These are phyloP conservation scores for Pangasius larnaudii DNA, from an alignment of 2,797 vertebrate species.

Conservation along the genomic window DNA sequence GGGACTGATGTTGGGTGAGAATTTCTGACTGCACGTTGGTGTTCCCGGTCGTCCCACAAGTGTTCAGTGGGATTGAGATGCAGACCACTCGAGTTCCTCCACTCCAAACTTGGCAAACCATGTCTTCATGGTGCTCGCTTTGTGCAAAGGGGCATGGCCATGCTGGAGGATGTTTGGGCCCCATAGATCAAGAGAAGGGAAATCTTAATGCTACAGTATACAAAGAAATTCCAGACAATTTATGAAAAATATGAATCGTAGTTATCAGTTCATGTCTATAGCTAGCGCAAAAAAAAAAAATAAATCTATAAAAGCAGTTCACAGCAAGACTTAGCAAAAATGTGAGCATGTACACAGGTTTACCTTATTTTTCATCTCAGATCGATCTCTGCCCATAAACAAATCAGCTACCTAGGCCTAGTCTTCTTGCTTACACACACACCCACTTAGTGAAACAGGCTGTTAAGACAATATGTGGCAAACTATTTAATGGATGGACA, in stretches of 20 bases:
- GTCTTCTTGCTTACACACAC: not conserved
- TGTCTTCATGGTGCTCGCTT: too few relatives aligned
- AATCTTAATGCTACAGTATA: not conserved
- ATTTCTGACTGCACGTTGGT: too few relatives aligned
- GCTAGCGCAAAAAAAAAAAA: not conserved
- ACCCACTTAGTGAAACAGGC: not conserved
- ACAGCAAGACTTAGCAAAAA: not conserved
- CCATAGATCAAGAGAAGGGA: too few relatives aligned
- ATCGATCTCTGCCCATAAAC: not conserved
- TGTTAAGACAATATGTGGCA: not conserved
- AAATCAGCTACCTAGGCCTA: not conserved
- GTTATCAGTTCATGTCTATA: not conserved
- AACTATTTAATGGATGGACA: not conserved
- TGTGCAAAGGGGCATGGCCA: too few relatives aligned
- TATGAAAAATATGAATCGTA: not conserved
- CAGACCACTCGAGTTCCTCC: too few relatives aligned
- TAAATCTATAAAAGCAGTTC: not conserved
- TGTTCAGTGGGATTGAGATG: too few relatives aligned
- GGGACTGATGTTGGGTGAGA: too few relatives aligned
- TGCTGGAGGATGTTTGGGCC: too few relatives aligned
- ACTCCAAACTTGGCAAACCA: too few relatives aligned
- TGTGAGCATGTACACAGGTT: not conserved
- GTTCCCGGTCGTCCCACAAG: too few relatives aligned
- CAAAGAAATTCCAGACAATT: not conserved
- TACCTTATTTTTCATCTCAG: not conserved